Conservation (phyloP, 2,888 invertebrate genomes). For the Gari tellinella region DNA sequence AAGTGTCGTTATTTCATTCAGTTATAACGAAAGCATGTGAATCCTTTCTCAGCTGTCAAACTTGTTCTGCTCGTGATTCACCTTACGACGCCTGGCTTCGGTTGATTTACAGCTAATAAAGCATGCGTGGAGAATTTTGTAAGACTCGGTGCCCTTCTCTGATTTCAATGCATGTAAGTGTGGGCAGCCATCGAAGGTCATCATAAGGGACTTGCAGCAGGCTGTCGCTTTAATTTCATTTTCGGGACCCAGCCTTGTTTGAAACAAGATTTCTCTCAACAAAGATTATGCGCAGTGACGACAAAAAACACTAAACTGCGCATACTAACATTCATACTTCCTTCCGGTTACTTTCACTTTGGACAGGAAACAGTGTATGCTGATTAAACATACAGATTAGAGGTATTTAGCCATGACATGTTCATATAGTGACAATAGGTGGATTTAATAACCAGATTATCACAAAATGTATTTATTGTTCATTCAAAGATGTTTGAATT, state of each 20-base stretch:
- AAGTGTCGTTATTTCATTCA: too few species aligned
- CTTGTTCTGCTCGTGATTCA: slow-evolving; percentile 83
- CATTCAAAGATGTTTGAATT: too few species aligned
- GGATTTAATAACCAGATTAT: too few species aligned
- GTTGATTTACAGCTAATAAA: slow-evolving; percentile 91
- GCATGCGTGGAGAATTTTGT: slow-evolving; percentile 92
- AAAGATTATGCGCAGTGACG: slow-evolving; percentile 72
- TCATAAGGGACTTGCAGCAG: slow-evolving; percentile 87
- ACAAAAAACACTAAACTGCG: slow-evolving; percentile 55
- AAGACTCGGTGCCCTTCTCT: slow-evolving; percentile 90
- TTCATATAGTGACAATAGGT: too few species aligned
- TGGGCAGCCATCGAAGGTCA: slow-evolving; percentile 91
- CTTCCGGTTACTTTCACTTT: slow-evolving; percentile 61
- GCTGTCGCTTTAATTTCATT: slow-evolving; percentile 36
- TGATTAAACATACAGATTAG: too few species aligned
- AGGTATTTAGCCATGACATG: too few species aligned
- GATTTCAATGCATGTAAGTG: slow-evolving; percentile 93
- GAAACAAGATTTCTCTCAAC: slow-evolving; percentile 50
- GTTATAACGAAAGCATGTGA: background rate
- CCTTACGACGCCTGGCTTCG: slow-evolving; percentile 93
- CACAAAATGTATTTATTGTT: too few species aligned
- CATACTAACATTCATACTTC: slow-evolving; percentile 14
- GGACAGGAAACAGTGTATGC: too few species aligned
- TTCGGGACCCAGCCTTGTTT: slow-evolving; percentile 38
- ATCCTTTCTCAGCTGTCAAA: slow-evolving; percentile 33